Base-by-base conservation (phyloP, 1,140 invertebrate genomes). In the Cepaea nemoralis region DNA sequence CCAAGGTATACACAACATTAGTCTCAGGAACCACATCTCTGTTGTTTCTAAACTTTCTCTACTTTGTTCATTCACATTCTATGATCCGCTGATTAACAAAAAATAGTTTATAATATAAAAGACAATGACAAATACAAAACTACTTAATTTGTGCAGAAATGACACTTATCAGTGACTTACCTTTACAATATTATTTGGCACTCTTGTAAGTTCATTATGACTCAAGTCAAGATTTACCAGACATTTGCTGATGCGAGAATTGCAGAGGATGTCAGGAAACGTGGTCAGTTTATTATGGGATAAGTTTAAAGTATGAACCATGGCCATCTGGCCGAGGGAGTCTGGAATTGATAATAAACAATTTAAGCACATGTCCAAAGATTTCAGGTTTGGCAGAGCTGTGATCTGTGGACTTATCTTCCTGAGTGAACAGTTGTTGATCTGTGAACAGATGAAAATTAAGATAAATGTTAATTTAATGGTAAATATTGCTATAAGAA, bases 361-460 rank as follows among this genome's bases (percentile, higher is more conserved):
- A 40, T 77, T 77, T 27, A 2, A 55, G 40, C 75, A 37, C 45
- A 77, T 5, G 33, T 77, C 50, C n/a, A 77, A 33, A 5, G 8
- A 33, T 12, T 12, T 33, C 14, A 77, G 50, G 2, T 37, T 8
- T 31, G n/a, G 22, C 19, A 77, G 33, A 10, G 75, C 12, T 33
- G 33, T 50, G 31, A 77, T 40, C n/a, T 77, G 75, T 50, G 45
- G 45, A 59, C 75, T 77, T 8, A 77, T 42, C 27, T 48, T 31
- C 16, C 75, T 12, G n/a, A 77, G 33, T 14, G 33, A 59, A 40
- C 75, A 77, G 27, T 35, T 37, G 14, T 19, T 33, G 50, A 77
- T 59, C 75, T 77, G 48, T 22, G 24, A n/a, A 40, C 14, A 70
- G 10, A 70, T 19, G 35, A 70, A 19, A 33, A 70, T 45, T n/a